Evolutionary conservation across 2,113 vertebrate genomes (phyloP).

Genomic region (Holacanthus passer): DNA sequence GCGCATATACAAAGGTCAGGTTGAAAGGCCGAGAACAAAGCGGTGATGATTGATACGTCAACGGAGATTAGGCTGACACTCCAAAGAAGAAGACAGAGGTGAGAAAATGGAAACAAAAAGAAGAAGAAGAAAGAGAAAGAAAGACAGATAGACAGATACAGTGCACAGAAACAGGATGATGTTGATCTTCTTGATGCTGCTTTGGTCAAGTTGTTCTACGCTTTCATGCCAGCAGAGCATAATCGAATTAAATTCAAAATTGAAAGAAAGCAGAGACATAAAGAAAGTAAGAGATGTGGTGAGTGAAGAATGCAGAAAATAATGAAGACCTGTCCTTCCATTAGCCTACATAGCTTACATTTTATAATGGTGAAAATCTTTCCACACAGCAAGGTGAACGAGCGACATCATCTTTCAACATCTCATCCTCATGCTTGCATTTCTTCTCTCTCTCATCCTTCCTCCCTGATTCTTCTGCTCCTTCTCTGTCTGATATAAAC

Average conservation of each 20-base stretch:
- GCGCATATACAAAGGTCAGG: constrained; percentile 25
- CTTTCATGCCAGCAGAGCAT: constrained; percentile 29
- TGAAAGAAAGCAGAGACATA: constrained; percentile 56
- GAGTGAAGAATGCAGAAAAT: constrained; percentile 54
- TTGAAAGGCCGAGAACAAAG: constrained; percentile 62
- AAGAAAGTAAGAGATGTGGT: constrained; percentile 48
- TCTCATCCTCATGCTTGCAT: background rate
- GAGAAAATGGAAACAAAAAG: background rate
- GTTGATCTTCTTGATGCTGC: constrained; percentile 23
- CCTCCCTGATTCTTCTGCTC: background rate
- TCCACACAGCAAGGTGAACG: constrained; percentile 49
- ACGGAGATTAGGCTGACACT: constrained; percentile 54
- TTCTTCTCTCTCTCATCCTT: constrained; percentile 6
- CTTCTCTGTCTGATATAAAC: constrained; percentile 16
- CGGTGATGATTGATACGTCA: constrained; percentile 67
- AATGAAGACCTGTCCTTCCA: constrained; percentile 55
- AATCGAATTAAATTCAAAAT: constrained; percentile 27
- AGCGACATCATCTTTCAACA: constrained; percentile 50
- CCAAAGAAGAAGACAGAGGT: constrained; percentile 37
- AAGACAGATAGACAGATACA: constrained; percentile 45
- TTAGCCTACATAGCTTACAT: constrained; percentile 40
- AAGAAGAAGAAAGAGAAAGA: constrained; percentile 9
- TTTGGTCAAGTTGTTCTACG: constrained; percentile 1
- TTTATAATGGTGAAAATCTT: constrained; percentile 47
- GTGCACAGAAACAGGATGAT: constrained; percentile 20